Percentiles rank a stretch among this genome's conserved stretches.
These are phyloP conservation scores for Lithophane semibrunnea DNA, from an alignment of 2,888 invertebrate species.

Conservation along the genomic window DNA sequence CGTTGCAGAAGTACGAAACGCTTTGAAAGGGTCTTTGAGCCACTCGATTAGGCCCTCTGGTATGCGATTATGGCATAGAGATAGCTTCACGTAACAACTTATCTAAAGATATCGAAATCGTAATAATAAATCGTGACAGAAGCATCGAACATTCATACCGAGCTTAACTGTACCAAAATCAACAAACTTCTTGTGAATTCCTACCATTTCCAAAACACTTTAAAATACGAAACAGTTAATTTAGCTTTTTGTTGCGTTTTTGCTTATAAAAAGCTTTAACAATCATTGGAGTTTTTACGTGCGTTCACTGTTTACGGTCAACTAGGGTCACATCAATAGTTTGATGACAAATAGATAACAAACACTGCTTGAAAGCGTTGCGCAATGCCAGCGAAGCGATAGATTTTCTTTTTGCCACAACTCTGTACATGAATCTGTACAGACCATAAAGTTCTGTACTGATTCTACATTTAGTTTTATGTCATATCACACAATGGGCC, in stretches of 20 bases:
- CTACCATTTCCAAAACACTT: constrained; percentile 32
- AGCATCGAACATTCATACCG: background rate
- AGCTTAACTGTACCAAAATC: constrained; percentile 37
- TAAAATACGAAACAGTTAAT: constrained; percentile 43
- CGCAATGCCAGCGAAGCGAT: constrained; percentile 16
- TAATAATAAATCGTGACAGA: constrained; percentile 34
- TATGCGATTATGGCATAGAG: background rate
- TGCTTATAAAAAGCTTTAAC: constrained; percentile 23
- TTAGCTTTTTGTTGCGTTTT: constrained; percentile 37
- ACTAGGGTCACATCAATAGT: constrained; percentile 53
- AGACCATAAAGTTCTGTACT: too few relatives aligned
- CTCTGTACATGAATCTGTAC: too few relatives aligned
- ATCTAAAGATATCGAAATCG: constrained; percentile 16
- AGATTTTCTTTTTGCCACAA: background rate
- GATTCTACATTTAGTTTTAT: background rate
- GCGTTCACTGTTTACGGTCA: constrained; percentile 34
- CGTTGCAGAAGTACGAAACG: too few relatives aligned
- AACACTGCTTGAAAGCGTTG: constrained; percentile 33
- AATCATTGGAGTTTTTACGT: constrained; percentile 50
- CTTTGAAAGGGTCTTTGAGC: too few relatives aligned
- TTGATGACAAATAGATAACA: constrained; percentile 48
- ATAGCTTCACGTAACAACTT: constrained; percentile 16
- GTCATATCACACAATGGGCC: background rate
- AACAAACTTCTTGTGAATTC: constrained; percentile 45
- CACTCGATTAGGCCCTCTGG: background rate